phyloP scores from a whole-genome alignment of 2,888 invertebrate genomes.

The Oscheius onirici region DNA sequence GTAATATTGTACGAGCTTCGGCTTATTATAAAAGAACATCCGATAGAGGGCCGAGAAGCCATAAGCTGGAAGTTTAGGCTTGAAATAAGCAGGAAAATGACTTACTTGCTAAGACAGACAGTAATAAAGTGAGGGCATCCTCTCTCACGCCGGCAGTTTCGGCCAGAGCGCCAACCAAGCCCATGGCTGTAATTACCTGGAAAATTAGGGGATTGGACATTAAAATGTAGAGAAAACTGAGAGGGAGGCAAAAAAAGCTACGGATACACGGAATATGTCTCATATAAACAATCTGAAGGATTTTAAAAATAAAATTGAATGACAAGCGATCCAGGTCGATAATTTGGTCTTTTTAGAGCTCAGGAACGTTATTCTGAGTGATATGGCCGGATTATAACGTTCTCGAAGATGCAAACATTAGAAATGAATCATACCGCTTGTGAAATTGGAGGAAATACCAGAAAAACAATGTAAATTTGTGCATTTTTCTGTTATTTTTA shows the following conservation, averaged over 20 bases:
- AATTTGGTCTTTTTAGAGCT: no score
- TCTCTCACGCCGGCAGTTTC: constrained; percentile 60
- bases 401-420: no score
- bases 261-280: not conserved
- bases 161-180: constrained; percentile 54
- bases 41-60: constrained; percentile 68
- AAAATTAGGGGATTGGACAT: not conserved
- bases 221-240: not conserved
- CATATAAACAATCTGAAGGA: no score
- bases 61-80: constrained; percentile 64
- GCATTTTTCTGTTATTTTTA: no score
- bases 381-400: no score
- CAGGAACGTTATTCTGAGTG: no score
- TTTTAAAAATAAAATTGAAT: no score
- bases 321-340: no score
- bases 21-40: constrained; percentile 61
- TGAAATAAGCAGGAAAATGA: not conserved
- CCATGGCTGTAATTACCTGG: constrained; percentile 35
- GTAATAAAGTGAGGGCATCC: constrained; percentile 65
- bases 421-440: no score
- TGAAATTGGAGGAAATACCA: no score
- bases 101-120: constrained; percentile 65
- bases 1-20: constrained; percentile 56
- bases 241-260: not conserved
- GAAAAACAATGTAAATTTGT: no score